Base-by-base conservation (phyloP, 2,113 vertebrate genomes). In the Felis chaus region DNA sequence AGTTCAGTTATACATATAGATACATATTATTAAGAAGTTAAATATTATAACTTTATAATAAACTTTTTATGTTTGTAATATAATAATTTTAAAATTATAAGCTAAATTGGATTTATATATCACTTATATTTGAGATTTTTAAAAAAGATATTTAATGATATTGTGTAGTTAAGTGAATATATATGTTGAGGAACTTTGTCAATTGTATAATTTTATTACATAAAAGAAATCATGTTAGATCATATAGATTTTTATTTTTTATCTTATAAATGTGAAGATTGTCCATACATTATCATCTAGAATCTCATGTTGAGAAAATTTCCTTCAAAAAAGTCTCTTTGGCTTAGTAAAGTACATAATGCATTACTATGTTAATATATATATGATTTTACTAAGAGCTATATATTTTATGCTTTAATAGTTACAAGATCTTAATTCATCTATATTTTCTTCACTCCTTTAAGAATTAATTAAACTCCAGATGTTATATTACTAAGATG, bases 401-500 rank as follows among this genome's bases (percentile, higher is more conserved):
- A 18, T 36, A 33, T 96, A 74, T 55, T 68, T 97, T 81, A 85
- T 83, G 4, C 96, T 94, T 91, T 95, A 82, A 94, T 97, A 57
- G 86, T 16, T 90, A 61, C 16, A 94, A 96, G 41, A 68, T 95
- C 45, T 92, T 96, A 97, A 86, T 81, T 98, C 53, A 90, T 94
- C 68, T 94, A 63, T 27, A 88, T 97, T 96, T 76, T 63, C 8
- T 96, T 95, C 5, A 97, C n/a, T 95, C 25, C 29, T 80, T 91
- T 79, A 86, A 85, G 68, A 97, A 92, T 89, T 96, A 97, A 79
- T 85, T 89, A 95, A 94, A 57, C 9, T 45, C 1, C 69, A 83
- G 84, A 91, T 50, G 8, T 95, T 94, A 48, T 66, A 83, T 14
- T 85, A 95, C 55, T 80, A 61, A 95, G 82, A 84, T 83, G 73